Evolutionary conservation across 2,888 invertebrate species (phyloP), one percentile per base, ranked within the genome.

Genomic region (Melieria crassipennis): DNA sequence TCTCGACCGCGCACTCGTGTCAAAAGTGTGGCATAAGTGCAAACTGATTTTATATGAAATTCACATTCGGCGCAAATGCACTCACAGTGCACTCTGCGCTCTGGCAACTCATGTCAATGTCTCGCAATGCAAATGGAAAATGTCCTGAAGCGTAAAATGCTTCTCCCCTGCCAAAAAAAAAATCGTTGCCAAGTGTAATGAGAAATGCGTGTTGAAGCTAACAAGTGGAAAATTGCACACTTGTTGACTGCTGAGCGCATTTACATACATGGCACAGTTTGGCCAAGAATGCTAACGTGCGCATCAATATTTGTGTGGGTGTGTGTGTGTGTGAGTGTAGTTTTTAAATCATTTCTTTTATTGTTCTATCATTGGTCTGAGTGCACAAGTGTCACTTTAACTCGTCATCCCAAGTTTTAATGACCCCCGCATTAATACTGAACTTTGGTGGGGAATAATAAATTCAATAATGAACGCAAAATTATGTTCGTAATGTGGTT

Each of bases 221-320:
- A 74, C 71, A 74, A 74, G 67, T 71, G 74, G 74, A 74, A 74
- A 71, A 71, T 63, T 69, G 69, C 69, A 56, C 30, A 10, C 42
- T 64, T 48, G 55, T 16, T 7, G 13, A 16, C 10, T 55, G 10
- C 10, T 16, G 13, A 10, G n/a, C 7, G 13, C 11, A 9, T 45
- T 45, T 55, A 50, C 56, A 30, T 30, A 30, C 30, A 3, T 30
- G 30, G 30, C 30, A 30, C 30, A 30, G 30, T 30, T 30, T 30
- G 30, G 30, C 30, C 30, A 30, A 30, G 30, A 30, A 30, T 30
- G 30, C 1, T 30, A 30, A 30, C 2, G 1, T 2, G 30, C 30
- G 30, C 3, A 30, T 30, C 30, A 30, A 30, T 30, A 30, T 30
- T 30, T 30, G 30, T 30, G 30, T 30, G 30, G 1, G 30, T 30